Conservation (phyloP, 2,797 vertebrate species). For the Orestias chungarensis region DNA sequence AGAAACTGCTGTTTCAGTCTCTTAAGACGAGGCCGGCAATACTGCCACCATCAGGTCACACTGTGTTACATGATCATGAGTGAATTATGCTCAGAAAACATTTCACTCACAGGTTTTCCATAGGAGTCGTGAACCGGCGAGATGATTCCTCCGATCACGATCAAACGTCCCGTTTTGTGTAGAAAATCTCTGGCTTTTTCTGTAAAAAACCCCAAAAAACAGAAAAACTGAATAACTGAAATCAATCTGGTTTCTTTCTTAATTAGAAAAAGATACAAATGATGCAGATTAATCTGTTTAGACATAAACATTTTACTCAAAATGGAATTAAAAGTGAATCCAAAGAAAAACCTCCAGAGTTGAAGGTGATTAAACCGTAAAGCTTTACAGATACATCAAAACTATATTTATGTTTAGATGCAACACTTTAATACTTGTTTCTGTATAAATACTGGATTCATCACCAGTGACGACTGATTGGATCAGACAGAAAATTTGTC, state of each 20-base stretch:
- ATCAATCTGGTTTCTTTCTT: not conserved
- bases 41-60: not conserved
- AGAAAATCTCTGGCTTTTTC: slow-evolving; percentile 95
- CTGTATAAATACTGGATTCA: not conserved
- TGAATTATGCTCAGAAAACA: too few relatives aligned
- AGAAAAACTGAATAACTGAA: not conserved
- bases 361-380: too few relatives aligned
- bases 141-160: slow-evolving; percentile 97
- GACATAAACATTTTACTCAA: not conserved
- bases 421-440: not conserved
- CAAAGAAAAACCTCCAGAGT: not conserved
- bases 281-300: not conserved
- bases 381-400: not conserved
- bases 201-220: slow-evolving; percentile 67
- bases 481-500: too few relatives aligned
- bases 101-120: slow-evolving; percentile 88
- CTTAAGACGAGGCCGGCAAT: not conserved
- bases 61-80: not conserved
- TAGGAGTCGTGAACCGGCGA: slow-evolving; percentile 98
- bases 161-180: slow-evolving; percentile 94
- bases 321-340: not conserved
- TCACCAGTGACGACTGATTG: not conserved
- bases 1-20: not conserved
- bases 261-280: not conserved
- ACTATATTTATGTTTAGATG: not conserved